These are phyloP conservation scores for Bradypus variegatus DNA, from an alignment of 2,797 vertebrate species.

Conservation along the genomic window DNA sequence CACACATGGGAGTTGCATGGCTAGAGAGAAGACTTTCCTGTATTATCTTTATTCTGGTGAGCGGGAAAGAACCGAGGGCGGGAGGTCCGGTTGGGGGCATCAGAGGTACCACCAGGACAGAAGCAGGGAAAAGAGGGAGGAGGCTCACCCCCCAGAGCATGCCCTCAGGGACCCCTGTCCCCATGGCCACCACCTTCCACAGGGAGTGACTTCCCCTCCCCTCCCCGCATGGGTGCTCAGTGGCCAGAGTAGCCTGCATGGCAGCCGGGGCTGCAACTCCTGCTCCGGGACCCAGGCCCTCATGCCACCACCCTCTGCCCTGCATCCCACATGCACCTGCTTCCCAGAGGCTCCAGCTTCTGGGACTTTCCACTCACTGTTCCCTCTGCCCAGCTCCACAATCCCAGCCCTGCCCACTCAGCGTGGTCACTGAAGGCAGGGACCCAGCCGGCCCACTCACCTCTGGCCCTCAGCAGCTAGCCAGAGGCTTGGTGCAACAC, in stretches of 20 bases:
- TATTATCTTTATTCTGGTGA: too few relatives aligned
- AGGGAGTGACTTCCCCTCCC: rapidly evolving
- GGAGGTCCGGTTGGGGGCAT: background rate
- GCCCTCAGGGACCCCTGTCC: background rate
- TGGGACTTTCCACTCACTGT: background rate
- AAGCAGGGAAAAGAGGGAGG: background rate
- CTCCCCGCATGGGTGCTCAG: background rate
- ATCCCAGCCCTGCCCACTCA: background rate
- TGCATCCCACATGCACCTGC: too few relatives aligned
- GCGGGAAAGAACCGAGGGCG: background rate
- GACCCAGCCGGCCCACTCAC: too few relatives aligned
- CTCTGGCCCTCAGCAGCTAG: background rate
- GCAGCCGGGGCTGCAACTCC: too few relatives aligned
- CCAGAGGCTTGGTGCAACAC: background rate
- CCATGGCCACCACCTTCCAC: background rate
- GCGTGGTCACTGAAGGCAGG: background rate
- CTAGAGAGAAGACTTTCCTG: background rate
- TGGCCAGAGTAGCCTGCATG: background rate
- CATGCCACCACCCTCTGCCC: background rate
- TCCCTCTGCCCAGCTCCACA: background rate
- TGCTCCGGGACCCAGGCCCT: background rate
- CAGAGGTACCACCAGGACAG: background rate
- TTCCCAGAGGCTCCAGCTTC: background rate
- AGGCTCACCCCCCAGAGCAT: too few relatives aligned
- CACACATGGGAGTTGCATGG: too few relatives aligned